Evolutionary conservation across 2,797 vertebrate species (phyloP).

Genomic region (Sorex maritimensis): DNA sequence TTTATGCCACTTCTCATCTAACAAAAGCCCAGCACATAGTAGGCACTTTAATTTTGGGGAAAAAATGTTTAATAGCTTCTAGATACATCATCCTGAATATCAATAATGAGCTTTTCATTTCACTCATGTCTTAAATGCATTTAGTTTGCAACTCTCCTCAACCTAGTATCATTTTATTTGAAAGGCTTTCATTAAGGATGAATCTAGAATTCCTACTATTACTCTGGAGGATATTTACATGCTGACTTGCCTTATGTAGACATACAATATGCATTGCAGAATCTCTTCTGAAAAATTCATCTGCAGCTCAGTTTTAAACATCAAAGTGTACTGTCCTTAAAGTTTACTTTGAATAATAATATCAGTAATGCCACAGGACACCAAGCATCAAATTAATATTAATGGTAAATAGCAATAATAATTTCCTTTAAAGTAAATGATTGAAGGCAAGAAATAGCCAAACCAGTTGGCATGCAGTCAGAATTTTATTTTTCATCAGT

Average conservation of each 20-base stretch:
- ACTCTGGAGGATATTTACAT: background rate
- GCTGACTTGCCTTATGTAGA: constrained; percentile 39
- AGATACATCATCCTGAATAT: background rate
- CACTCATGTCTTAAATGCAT: background rate
- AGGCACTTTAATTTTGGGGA: background rate
- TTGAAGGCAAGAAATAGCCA: constrained; percentile 57
- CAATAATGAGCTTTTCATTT: background rate
- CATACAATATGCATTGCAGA: background rate
- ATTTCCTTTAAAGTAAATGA: constrained; percentile 62
- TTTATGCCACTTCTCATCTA: background rate
- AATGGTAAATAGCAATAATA: constrained; percentile 65
- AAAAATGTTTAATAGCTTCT: background rate
- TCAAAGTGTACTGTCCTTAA: background rate
- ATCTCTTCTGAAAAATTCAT: constrained; percentile 62
- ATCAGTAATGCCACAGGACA: constrained; percentile 7
- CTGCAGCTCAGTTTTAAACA: background rate
- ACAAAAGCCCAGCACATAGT: background rate
- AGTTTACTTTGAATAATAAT: constrained; percentile 48
- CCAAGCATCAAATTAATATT: constrained; percentile 72
- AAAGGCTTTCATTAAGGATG: constrained; percentile 4
- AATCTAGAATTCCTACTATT: background rate
- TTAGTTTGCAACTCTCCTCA: background rate
- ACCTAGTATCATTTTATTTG: background rate
- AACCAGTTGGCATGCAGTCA: constrained; percentile 38
- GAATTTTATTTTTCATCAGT: constrained; percentile 79